Percentiles rank a stretch among this genome's conserved stretches.
phyloP scores from a whole-genome alignment of 2,113 vertebrate genomes.

The Coracopsis vasa region DNA sequence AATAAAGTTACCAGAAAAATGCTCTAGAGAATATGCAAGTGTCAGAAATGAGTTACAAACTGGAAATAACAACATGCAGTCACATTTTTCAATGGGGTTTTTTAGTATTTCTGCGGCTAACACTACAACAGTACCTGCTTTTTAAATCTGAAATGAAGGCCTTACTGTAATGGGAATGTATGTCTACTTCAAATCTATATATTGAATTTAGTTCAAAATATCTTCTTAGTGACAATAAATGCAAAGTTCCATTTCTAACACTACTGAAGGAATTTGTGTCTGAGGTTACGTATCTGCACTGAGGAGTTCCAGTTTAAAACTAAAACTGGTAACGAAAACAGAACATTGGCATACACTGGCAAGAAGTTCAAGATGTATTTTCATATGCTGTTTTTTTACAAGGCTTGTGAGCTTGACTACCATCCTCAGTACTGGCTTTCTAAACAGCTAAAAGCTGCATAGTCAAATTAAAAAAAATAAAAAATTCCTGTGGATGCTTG shows the following conservation, averaged over 20 bases:
- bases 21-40: background rate
- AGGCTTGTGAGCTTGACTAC: background rate
- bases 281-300: background rate
- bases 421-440: background rate
- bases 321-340: background rate
- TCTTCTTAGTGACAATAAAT: background rate
- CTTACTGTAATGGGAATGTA: background rate
- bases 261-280: background rate
- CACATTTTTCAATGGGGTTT: background rate
- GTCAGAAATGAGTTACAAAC: background rate
- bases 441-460: background rate
- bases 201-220: background rate
- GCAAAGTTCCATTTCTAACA: background rate
- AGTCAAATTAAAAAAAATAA: background rate
- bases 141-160: background rate
- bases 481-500: background rate
- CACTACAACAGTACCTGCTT: background rate
- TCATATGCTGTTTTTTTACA: accelerated
- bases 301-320: background rate
- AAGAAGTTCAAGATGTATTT: background rate
- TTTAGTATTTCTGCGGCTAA: background rate
- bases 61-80: background rate
- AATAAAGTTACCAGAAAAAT: conserved; percentile 14
- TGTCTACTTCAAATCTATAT: background rate
- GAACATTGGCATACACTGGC: background rate